Base-by-base conservation (phyloP, 1,140 invertebrate species). In the Plectrocnemia conspersa region DNA sequence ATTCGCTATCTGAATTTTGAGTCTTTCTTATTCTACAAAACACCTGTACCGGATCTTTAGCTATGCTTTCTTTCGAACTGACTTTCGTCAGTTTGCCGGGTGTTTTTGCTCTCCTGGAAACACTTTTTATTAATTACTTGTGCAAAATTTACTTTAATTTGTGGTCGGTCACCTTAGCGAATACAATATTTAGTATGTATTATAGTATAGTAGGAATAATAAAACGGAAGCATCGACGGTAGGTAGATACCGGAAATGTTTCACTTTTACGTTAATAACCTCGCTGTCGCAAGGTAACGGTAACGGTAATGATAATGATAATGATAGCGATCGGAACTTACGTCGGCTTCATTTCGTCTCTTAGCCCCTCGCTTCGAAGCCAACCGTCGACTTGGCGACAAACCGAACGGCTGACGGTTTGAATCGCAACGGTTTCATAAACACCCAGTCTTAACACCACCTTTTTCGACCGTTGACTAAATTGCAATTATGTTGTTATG, bases 21-120 rank as follows among this genome's bases (percentile, higher is more conserved):
- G 29, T 36, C 25, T 27, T 29, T 3, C 58, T 29, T 2, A 60
- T 38, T 23, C 58, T 50, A 27, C 58, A 60, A 29, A 52, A 60
- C 6, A 60, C 58, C 11, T 54, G 45, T 15, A 60, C 58, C 1
- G 58, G 58, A 24, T 54, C 54, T 5, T 55, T 54, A 9, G 19
- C 27, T 1, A 60, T 29, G 38, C 48, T 60, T 1, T 60, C 58
- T 22, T 54, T 56, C 0, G 58, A 60, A 11, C 15, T 42, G 2
- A 40, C 16, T 25, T 53, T 53, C 1, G 38, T 54, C 29, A 60
- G 21, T 18, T 56, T 56, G 13, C 49, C 58, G 1, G 58, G 54
- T 2, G 58, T 56, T 32, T 60, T 60, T 1, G 50, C 16, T 9
- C 54, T 48, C 1, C 58, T 60, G 23, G n/a, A 52, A 52, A 32